Conservation (phyloP, 1,140 invertebrate genomes). For the Hydropsyche tenuis region DNA sequence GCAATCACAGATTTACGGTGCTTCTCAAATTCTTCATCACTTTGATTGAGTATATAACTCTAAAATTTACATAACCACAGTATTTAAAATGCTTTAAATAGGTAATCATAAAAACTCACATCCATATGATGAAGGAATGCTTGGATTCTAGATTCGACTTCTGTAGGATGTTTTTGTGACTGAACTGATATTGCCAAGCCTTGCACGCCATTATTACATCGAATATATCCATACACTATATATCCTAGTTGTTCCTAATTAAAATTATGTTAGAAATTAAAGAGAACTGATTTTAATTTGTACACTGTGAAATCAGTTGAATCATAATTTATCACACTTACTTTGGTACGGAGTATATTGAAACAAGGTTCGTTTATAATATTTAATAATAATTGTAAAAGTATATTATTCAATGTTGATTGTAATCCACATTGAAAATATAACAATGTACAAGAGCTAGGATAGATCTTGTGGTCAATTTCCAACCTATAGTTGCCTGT, state of each 20-base stretch:
- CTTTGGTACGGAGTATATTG: slow-evolving; percentile 85
- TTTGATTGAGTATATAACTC: slow-evolving; percentile 25
- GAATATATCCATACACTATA: slow-evolving; percentile 88
- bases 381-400: slow-evolving; percentile 87
- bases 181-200: slow-evolving; percentile 90
- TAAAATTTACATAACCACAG: not conserved
- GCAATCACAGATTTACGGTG: slow-evolving; percentile 83
- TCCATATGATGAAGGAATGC: slow-evolving; percentile 80
- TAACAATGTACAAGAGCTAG: slow-evolving; percentile 83
- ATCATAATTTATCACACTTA: slow-evolving; percentile 47
- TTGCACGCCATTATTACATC: slow-evolving; percentile 81
- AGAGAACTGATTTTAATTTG: not conserved
- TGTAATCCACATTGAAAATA: slow-evolving; percentile 91
- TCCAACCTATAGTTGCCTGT: slow-evolving; percentile 79
- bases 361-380: slow-evolving; percentile 92
- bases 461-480: slow-evolving; percentile 81
- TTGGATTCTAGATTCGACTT: slow-evolving; percentile 87
- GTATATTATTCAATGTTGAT: slow-evolving; percentile 78
- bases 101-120: slow-evolving; percentile 62
- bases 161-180: slow-evolving; percentile 82
- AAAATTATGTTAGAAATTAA: too few species aligned
- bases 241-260: slow-evolving; percentile 87
- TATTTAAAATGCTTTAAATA: not conserved
- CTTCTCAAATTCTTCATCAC: slow-evolving; percentile 81
- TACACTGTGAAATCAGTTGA: too few species aligned